These are phyloP conservation scores for Miichthys miiuy DNA, from an alignment of 2,797 vertebrate genomes.

Conservation along the genomic window DNA sequence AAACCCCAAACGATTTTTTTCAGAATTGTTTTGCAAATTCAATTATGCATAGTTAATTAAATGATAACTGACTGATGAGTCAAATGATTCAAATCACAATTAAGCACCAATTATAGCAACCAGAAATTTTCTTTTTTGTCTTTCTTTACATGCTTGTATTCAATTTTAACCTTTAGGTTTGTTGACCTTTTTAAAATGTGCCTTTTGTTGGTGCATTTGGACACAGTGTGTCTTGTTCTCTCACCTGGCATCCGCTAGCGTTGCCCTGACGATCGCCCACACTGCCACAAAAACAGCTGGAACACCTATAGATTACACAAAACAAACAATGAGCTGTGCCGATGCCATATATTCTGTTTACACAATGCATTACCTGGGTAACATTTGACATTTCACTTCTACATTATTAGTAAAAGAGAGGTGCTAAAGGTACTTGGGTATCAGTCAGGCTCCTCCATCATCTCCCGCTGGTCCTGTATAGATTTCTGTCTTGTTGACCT, in stretches of 20 bases:
- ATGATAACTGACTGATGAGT: neutral
- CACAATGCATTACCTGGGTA: neutral
- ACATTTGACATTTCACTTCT: neutral
- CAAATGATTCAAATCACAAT: conserved; percentile 44
- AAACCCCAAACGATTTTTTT: conserved; percentile 1
- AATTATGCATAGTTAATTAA: conserved; percentile 2
- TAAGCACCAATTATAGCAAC: conserved; percentile 1
- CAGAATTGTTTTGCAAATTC: neutral
- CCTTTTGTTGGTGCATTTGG: too few relatives aligned
- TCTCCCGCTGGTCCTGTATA: too few relatives aligned
- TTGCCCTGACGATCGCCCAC: conserved; percentile 89
- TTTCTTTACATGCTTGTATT: neutral
- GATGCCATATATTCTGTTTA: neutral
- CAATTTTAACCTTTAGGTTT: neutral
- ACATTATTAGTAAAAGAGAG: neutral
- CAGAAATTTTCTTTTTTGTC: neutral
- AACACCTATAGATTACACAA: conserved; percentile 85
- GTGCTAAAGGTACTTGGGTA: neutral
- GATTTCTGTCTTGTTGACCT: too few relatives aligned
- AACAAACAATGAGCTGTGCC: neutral
- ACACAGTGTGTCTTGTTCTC: conserved; percentile 19
- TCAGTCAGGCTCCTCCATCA: too few relatives aligned
- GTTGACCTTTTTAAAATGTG: conserved; percentile 2
- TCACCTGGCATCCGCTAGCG: conserved; percentile 89
- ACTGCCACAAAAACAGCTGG: conserved; percentile 89